These are phyloP conservation scores for Eilema sororculum DNA, from an alignment of 2,888 invertebrate genomes.

Conservation along the genomic window DNA sequence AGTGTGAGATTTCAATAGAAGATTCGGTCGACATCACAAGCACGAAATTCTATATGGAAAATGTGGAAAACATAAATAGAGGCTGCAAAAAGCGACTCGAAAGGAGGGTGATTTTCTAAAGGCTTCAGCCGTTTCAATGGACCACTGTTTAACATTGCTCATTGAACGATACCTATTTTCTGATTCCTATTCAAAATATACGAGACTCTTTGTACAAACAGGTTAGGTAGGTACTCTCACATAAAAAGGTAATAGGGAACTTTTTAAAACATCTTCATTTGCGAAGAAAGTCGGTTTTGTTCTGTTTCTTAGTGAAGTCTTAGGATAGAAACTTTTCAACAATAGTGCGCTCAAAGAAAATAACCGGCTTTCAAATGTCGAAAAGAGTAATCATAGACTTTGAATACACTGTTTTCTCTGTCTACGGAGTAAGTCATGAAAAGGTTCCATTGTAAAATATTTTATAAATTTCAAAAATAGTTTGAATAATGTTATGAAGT, in stretches of 20 bases:
- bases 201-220: conserved; percentile 60
- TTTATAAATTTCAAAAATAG: conserved; percentile 10
- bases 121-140: conserved; percentile 81
- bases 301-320: conserved; percentile 51
- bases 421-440: conserved; percentile 16
- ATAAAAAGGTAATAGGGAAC: conserved; percentile 57
- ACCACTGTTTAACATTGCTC: conserved; percentile 83
- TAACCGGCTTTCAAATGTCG: conserved; percentile 30
- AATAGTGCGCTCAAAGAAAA: conserved; percentile 45
- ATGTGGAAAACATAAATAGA: conserved; percentile 82
- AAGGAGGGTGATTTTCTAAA: conserved; percentile 84
- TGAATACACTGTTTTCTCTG: no score
- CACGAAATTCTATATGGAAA: conserved; percentile 81
- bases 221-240: conserved; percentile 46
- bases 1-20: conserved; percentile 76
- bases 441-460: conserved; percentile 23
- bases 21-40: conserved; percentile 72
- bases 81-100: conserved; percentile 76
- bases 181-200: conserved; percentile 76
- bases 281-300: conserved; percentile 59
- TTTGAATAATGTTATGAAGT: conserved; percentile 12
- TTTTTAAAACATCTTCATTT: conserved; percentile 63
- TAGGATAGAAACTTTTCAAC: conserved; percentile 48
- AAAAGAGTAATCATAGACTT: no score
- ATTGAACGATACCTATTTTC: conserved; percentile 78